phyloP scores from a whole-genome alignment of 2,797 vertebrate species.

The Sebastes vulpes region DNA sequence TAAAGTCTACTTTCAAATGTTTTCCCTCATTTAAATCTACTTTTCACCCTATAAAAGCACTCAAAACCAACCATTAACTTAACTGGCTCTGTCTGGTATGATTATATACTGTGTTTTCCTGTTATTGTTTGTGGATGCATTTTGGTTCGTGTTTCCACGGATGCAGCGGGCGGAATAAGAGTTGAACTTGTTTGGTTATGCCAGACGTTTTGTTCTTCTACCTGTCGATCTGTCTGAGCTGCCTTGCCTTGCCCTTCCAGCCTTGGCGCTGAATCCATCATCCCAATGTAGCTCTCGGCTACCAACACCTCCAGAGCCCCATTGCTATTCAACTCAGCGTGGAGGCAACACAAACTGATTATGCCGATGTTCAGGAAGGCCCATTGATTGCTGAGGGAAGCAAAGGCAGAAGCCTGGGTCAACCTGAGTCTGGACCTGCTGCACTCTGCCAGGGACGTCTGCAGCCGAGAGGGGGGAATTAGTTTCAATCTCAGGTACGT shows the following conservation, averaged over 20 bases:
- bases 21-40: not conserved
- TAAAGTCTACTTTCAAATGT: not conserved
- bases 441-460: slow-evolving; percentile 8
- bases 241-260: not conserved
- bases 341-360: slow-evolving; percentile 51
- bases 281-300: slow-evolving; percentile 14
- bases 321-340: slow-evolving; percentile 63
- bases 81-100: not conserved
- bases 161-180: not conserved
- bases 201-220: not conserved
- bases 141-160: not conserved
- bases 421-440: slow-evolving; percentile 22
- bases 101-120: not conserved
- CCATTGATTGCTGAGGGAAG: slow-evolving; percentile 60
- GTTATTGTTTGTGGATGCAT: not conserved
- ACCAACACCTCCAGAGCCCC: slow-evolving; percentile 2
- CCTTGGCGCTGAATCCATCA: slow-evolving; percentile 49
- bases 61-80: not conserved
- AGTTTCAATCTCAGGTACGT: not conserved
- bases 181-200: not conserved
- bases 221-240: slow-evolving; percentile 37
- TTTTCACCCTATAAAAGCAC: not conserved
- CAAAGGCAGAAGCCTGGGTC: slow-evolving; percentile 25
- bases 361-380: slow-evolving; percentile 34
- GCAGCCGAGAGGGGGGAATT: not conserved